Conservation (phyloP, 1,140 invertebrate species). For the Drosophila lini region DNA sequence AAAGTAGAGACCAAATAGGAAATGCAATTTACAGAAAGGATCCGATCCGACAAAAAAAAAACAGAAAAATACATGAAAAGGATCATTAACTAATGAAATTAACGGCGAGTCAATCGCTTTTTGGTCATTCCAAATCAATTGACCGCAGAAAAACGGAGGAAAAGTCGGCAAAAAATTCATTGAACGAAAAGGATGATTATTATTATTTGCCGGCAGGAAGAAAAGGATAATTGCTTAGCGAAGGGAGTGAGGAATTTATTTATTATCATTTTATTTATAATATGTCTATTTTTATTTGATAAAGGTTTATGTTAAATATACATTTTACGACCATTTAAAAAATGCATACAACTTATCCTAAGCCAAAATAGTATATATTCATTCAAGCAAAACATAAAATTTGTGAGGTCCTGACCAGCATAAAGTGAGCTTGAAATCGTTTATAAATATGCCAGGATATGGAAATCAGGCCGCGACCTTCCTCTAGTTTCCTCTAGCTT, state of each 20-base stretch:
- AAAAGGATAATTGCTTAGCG: neutral
- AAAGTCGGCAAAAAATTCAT: conserved; percentile 31
- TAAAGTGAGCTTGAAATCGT: conserved; percentile 8
- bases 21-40: conserved; percentile 36
- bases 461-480: conserved; percentile 32
- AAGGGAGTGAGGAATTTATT: conserved; percentile 1
- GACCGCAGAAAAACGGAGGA: conserved; percentile 32
- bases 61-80: conserved; percentile 1
- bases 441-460: conserved; percentile 16
- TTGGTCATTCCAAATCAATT: conserved; percentile 71
- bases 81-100: conserved; percentile 60
- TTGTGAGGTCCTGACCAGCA: conserved; percentile 14
- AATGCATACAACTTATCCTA: too few species aligned
- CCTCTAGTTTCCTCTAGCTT: neutral
- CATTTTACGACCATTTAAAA: too few species aligned
- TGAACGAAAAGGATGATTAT: conserved; percentile 35
- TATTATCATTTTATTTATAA: neutral
- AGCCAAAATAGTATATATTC: neutral
- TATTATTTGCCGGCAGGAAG: conserved; percentile 8
- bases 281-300: too few species aligned
- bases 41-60: conserved; percentile 11
- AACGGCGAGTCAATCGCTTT: conserved; percentile 68
- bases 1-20: conserved; percentile 1
- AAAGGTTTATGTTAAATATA: too few species aligned
- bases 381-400: neutral